Evolutionary conservation across 2,113 vertebrate species (phyloP).

Genomic region (Butorides virescens): DNA sequence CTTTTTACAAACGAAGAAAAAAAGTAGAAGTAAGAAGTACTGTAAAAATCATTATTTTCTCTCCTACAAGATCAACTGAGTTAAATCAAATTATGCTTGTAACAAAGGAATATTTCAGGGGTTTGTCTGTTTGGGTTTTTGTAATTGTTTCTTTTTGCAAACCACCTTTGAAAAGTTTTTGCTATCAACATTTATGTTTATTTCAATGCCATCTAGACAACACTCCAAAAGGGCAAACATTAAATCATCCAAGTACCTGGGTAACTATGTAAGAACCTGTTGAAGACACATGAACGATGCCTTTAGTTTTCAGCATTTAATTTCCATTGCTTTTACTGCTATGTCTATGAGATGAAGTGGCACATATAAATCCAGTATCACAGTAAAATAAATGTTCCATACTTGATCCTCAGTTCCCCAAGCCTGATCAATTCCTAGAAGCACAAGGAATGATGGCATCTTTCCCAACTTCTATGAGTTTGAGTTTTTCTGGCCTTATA

Average conservation of each 20-base stretch:
- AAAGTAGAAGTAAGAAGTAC: background rate
- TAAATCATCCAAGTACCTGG: background rate
- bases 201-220: background rate
- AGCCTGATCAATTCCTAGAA: background rate
- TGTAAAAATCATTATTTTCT: background rate
- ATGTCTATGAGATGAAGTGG: background rate
- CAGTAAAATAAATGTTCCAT: background rate
- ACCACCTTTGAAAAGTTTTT: background rate
- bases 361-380: background rate
- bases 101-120: background rate
- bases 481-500: background rate
- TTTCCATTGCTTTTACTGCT: background rate
- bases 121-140: background rate
- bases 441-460: background rate
- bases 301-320: background rate
- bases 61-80: background rate
- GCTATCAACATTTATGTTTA: background rate
- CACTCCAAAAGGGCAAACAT: slow-evolving; percentile 8
- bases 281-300: background rate
- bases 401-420: background rate
- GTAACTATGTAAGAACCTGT: background rate
- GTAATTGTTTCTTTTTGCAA: background rate
- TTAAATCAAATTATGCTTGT: background rate
- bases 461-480: background rate
- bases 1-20: background rate